phyloP scores from a whole-genome alignment of 2,113 vertebrate species.

The Stigmatopora nigra region DNA sequence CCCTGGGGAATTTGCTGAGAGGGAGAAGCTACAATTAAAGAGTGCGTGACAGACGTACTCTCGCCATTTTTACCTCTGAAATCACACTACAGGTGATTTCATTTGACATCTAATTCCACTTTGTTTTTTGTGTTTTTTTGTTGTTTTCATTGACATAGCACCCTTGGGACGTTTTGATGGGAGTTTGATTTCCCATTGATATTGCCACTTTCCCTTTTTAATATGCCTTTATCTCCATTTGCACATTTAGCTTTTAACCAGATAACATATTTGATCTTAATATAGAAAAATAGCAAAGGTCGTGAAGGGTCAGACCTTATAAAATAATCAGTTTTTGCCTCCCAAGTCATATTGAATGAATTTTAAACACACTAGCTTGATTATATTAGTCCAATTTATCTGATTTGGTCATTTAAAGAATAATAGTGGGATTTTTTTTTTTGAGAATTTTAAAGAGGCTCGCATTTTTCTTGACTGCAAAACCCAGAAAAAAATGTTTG shows the following conservation, averaged over 20 bases:
- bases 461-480: slow-evolving; percentile 20
- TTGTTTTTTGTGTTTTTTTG: background rate
- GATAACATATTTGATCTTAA: slow-evolving; percentile 22
- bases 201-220: slow-evolving; percentile 59
- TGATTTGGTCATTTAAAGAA: no score
- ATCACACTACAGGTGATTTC: slow-evolving; percentile 65
- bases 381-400: no score
- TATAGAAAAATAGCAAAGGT: background rate
- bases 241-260: slow-evolving; percentile 22
- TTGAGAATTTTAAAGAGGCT: no score
- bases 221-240: slow-evolving; percentile 57
- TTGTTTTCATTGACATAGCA: slow-evolving; percentile 59
- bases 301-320: background rate
- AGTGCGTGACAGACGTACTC: slow-evolving; percentile 65
- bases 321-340: background rate
- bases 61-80: slow-evolving; percentile 50
- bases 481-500: slow-evolving; percentile 24
- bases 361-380: background rate
- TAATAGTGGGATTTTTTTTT: no score
- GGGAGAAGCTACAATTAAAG: slow-evolving; percentile 52
- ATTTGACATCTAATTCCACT: slow-evolving; percentile 20
- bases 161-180: slow-evolving; percentile 56
- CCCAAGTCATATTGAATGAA: background rate
- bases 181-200: slow-evolving; percentile 46
- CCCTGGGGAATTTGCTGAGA: slow-evolving; percentile 58